Evolutionary conservation across 1,140 invertebrate genomes (phyloP), one percentile per base, ranked within the genome.

Genomic region (Theocolax elegans): DNA sequence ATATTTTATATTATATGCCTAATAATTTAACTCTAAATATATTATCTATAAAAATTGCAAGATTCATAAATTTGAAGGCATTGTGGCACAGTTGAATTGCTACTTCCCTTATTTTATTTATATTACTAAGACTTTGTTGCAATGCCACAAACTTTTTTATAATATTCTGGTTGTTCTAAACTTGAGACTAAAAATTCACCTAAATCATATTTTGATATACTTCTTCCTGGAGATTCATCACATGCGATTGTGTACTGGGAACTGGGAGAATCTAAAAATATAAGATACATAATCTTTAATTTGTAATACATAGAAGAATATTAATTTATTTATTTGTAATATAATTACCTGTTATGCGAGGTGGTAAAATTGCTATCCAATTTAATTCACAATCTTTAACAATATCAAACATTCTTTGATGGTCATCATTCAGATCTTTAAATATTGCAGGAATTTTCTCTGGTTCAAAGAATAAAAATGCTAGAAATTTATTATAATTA

Each of bases 291-390:
- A n/a, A n/a, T n/a, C n/a, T n/a, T 54, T 13, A 2, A 27, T 51
- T 27, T 12, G 13, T 54, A 17, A 15, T 31, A n/a, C 12, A 17
- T 54, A 31, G n/a, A 31, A 54, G 15, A 17, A 2, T 27, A 21
- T n/a, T 17, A 31, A 35, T 35, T 6, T 4, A 35, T 35, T 6
- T 25, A 4, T 46, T 35, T 29, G 21, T 48, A 19, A 46, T 44
- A 62, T 21, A 15, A 27, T 49, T 81, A 91, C 91, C 91, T 76
- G 92, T 89, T 80, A 95, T 95, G 75, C 94, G 93, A 15, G 94
- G 94, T 31, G 94, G 93, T 74, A 92, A 89, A 25, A 94, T 88
- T 7, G 92, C 92, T 75, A 95, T 88, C 87, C 90, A 96, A 67
- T 95, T 90, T 48, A 93, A 81, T 1, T 85, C 85, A 42, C 89